phyloP scores from a whole-genome alignment of 2,113 vertebrate species.

The Hippocampus comes region DNA sequence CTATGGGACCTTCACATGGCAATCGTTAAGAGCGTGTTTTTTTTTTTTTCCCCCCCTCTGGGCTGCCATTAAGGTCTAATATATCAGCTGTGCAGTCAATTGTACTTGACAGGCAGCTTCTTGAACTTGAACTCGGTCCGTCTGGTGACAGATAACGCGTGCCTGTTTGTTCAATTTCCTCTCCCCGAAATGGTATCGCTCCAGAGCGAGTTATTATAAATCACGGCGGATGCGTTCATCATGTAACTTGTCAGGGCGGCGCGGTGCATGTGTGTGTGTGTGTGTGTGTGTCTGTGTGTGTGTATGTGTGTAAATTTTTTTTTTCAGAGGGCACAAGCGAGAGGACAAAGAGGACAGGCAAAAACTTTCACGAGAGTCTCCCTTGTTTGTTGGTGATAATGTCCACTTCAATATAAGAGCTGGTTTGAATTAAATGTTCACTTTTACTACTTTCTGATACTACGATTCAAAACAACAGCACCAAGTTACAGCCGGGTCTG shows the following conservation, averaged over 20 bases:
- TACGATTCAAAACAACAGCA: no score
- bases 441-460: no score
- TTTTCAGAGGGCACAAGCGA: slow-evolving; percentile 16
- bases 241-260: slow-evolving; percentile 68
- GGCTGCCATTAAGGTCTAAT: slow-evolving; percentile 75
- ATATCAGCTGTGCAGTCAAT: slow-evolving; percentile 73
- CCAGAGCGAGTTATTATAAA: slow-evolving; percentile 73
- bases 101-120: slow-evolving; percentile 74
- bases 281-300: slow-evolving; percentile 6
- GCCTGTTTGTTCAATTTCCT: slow-evolving; percentile 73
- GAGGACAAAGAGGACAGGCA: slow-evolving; percentile 47
- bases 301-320: no score
- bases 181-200: slow-evolving; percentile 60
- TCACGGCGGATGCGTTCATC: slow-evolving; percentile 64
- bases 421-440: no score
- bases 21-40: slow-evolving; percentile 64
- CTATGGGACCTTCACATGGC: slow-evolving; percentile 65
- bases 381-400: background rate
- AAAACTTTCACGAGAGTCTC: slow-evolving; percentile 15
- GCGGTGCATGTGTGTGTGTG: background rate
- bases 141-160: slow-evolving; percentile 73
- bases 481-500: no score
- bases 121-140: slow-evolving; percentile 77
- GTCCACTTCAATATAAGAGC: background rate
- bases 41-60: slow-evolving; percentile 38